phyloP scores from a whole-genome alignment of 2,888 invertebrate species.

The Macrosoma leucophasiata region DNA sequence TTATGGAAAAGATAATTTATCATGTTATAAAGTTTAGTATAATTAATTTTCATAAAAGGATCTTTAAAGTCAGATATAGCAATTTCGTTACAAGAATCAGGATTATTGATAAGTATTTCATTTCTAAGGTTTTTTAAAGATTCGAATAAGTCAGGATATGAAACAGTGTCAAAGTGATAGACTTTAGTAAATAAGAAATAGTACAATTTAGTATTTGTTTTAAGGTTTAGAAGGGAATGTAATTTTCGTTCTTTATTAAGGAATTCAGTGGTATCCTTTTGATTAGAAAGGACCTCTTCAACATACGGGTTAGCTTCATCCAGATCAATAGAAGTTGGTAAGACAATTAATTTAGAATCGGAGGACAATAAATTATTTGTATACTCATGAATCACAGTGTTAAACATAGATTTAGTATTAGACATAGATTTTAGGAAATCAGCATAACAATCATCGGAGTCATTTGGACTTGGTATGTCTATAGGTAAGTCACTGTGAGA shows the following conservation, averaged over 20 bases:
- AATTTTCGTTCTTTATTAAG: slow-evolving; percentile 7
- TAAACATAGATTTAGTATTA: neutral
- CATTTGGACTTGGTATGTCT: neutral
- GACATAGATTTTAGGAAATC: slow-evolving; percentile 7
- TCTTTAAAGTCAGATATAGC: slow-evolving; percentile 11
- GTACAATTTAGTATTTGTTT: slow-evolving; percentile 5
- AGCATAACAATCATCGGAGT: slow-evolving; percentile 4
- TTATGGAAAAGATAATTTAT: slow-evolving; percentile 18
- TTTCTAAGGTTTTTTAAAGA: slow-evolving; percentile 1
- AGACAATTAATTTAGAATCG: slow-evolving; percentile 1
- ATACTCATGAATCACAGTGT: slow-evolving; percentile 7
- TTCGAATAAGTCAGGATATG: slow-evolving; percentile 5
- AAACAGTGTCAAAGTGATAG: slow-evolving; percentile 9
- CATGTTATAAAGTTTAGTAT: slow-evolving; percentile 23
- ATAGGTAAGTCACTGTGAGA: neutral
- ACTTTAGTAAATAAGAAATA: slow-evolving; percentile 18
- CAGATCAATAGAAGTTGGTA: slow-evolving; percentile 9
- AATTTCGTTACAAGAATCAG: neutral
- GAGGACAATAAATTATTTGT: slow-evolving; percentile 2
- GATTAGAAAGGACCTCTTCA: slow-evolving; percentile 1
- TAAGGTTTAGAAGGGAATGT: slow-evolving; percentile 1
- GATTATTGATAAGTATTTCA: neutral
- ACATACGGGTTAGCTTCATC: slow-evolving; percentile 9
- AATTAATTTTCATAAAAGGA: slow-evolving; percentile 17
- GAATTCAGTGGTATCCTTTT: neutral